Percentiles rank a stretch among this genome's conserved stretches.
These are phyloP conservation scores for Limnephilus rhombicus DNA, from an alignment of 2,888 invertebrate genomes.

Conservation along the genomic window DNA sequence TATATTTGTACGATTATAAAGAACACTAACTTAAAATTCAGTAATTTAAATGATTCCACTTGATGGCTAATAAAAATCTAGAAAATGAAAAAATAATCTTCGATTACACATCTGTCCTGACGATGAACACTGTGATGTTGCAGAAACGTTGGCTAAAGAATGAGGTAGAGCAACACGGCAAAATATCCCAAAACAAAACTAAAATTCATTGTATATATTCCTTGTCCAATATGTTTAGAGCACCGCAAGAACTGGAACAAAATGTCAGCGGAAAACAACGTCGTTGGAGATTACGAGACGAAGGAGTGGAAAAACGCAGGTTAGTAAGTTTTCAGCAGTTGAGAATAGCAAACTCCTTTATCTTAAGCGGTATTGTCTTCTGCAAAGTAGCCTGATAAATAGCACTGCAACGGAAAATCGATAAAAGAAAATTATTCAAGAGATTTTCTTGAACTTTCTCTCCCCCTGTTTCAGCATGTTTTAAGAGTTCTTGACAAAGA, in stretches of 20 bases:
- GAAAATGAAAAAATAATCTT: too few species aligned
- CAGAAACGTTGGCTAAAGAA: too few species aligned
- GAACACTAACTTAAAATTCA: too few species aligned
- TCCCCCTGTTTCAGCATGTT: background rate
- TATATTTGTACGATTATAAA: too few species aligned
- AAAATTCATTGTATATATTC: background rate
- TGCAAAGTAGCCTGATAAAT: background rate
- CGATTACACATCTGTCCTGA: too few species aligned
- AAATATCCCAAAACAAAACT: background rate
- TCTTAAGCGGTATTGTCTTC: background rate
- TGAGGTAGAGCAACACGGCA: too few species aligned
- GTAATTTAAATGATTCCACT: too few species aligned
- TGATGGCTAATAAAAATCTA: too few species aligned
- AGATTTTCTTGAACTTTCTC: background rate
- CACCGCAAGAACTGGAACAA: conserved; percentile 78
- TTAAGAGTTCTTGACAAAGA: background rate
- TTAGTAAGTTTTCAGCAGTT: conserved; percentile 67
- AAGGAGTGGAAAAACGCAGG: conserved; percentile 87
- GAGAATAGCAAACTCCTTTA: background rate
- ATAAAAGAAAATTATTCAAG: background rate
- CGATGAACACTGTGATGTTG: too few species aligned
- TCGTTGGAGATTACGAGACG: conserved; percentile 83
- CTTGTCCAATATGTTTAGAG: conserved; percentile 68
- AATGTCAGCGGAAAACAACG: conserved; percentile 79
- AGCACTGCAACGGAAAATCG: background rate